Percentiles rank a stretch among this genome's conserved stretches.
Conservation (phyloP, 2,113 vertebrate genomes). For the Boulengeromyrus knoepffleri region DNA sequence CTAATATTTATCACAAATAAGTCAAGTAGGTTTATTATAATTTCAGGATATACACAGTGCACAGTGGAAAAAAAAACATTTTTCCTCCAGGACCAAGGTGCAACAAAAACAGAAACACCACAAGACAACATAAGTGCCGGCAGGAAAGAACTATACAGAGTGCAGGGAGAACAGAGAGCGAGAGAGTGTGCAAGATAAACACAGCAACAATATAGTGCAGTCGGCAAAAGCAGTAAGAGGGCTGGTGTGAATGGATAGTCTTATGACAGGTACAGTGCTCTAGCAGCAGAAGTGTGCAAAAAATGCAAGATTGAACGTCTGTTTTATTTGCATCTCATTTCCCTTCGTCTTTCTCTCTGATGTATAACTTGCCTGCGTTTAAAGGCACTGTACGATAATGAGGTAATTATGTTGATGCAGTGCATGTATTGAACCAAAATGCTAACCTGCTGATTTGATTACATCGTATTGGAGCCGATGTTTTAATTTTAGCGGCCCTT, state of each 20-base stretch:
- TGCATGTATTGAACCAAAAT: constrained; percentile 4
- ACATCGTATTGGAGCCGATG: not conserved
- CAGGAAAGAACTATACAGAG: not conserved
- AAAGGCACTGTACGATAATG: not conserved
- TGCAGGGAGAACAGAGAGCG: not conserved
- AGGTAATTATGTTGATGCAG: not conserved
- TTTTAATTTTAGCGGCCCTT: constrained; percentile 18
- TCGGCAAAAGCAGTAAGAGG: not conserved
- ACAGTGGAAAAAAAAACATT: not conserved
- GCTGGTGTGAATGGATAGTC: not conserved
- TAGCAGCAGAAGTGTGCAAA: not conserved
- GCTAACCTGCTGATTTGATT: constrained; percentile 10
- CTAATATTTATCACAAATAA: not conserved
- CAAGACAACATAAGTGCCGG: too few relatives aligned
- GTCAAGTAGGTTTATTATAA: not conserved
- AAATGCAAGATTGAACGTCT: not conserved
- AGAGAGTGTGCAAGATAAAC: not conserved
- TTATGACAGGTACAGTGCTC: not conserved
- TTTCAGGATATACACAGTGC: not conserved
- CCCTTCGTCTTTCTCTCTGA: not conserved
- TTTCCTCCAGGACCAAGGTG: not conserved
- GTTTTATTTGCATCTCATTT: not conserved
- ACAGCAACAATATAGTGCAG: not conserved
- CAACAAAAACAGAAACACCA: too few relatives aligned
- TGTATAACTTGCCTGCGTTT: not conserved